These are phyloP conservation scores for Whitmania pigra DNA, from an alignment of 1,140 invertebrate species.

Conservation along the genomic window DNA sequence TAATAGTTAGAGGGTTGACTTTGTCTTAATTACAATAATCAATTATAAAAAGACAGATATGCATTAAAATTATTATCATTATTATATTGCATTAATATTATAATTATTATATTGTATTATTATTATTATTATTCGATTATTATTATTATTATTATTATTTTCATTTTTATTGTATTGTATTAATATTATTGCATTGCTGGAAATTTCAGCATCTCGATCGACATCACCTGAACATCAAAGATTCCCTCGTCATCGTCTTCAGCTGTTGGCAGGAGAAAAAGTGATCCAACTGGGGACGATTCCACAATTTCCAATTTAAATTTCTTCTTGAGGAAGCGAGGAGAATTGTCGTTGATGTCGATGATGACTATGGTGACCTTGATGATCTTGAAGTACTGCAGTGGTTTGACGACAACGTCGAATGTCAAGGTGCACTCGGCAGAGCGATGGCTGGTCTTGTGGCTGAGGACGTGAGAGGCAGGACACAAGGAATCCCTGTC, in stretches of 20 bases:
- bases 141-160: no score
- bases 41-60: no score
- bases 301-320: neutral
- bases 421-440: neutral
- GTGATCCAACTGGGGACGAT: neutral
- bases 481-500: conserved; percentile 4
- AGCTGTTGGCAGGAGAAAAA: conserved; percentile 19
- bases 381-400: conserved; percentile 23
- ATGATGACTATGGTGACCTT: conserved; percentile 18
- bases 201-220: neutral
- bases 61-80: no score
- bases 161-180: no score
- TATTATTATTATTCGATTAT: no score
- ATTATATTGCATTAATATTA: no score
- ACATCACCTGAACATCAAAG: conserved; percentile 18
- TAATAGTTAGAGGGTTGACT: no score
- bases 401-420: conserved; percentile 22
- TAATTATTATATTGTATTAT: no score
- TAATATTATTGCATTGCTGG: neutral
- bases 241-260: conserved; percentile 20
- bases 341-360: conserved; percentile 23
- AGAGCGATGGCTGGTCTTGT: neutral
- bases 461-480: neutral
- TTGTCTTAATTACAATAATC: no score
- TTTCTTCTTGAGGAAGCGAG: conserved; percentile 2